phyloP scores from a whole-genome alignment of 2,113 vertebrate genomes.

The Forbesichthys papilliferus region DNA sequence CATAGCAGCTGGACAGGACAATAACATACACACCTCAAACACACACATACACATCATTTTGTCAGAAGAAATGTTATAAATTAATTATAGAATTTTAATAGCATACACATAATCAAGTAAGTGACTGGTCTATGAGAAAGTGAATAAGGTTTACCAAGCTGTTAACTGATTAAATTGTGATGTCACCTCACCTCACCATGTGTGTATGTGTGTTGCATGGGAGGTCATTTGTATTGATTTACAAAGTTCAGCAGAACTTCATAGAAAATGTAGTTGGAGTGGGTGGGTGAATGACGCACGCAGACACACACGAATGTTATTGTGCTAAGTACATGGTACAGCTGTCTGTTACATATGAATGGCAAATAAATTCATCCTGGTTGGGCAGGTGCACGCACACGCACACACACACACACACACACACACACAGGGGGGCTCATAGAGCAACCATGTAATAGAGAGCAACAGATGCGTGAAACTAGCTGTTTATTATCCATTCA shows the following conservation, averaged over 20 bases:
- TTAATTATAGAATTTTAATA: background rate
- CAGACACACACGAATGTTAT: conserved; percentile 26
- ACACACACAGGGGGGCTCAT: conserved; percentile 36
- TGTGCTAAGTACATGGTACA: conserved; percentile 35
- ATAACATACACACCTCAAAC: background rate
- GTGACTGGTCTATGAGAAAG: conserved; percentile 5
- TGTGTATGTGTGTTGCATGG: conserved; percentile 7
- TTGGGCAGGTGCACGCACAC: background rate
- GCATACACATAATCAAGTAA: background rate
- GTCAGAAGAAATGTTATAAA: background rate
- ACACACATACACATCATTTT: background rate
- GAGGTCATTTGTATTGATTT: conserved; percentile 56
- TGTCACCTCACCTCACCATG: background rate
- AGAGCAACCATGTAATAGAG: conserved; percentile 60
- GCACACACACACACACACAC: conserved; percentile 13
- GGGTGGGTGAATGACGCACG: background rate
- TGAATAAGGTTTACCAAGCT: background rate
- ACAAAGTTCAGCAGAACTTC: conserved; percentile 52
- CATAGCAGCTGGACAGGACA: conserved; percentile 4
- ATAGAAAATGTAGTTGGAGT: conserved; percentile 47
- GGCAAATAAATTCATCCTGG: conserved; percentile 42
- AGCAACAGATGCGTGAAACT: conserved; percentile 22
- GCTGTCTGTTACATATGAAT: conserved; percentile 60
- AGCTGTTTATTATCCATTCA: conserved; percentile 18
- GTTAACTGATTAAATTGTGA: background rate